Conservation (phyloP, 2,113 vertebrate genomes). For the Nesoenas mayeri region DNA sequence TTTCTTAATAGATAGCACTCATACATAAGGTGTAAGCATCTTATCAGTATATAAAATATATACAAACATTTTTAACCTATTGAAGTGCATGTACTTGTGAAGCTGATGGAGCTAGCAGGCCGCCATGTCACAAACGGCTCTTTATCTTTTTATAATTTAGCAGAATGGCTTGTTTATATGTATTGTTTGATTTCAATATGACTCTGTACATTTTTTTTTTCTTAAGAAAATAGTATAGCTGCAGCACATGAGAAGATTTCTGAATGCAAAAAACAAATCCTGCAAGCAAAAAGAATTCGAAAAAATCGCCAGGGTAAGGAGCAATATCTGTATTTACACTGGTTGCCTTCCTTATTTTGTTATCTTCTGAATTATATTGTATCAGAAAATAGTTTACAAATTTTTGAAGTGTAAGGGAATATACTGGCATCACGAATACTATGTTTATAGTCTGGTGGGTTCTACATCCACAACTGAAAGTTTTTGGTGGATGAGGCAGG, state of each 20-base stretch:
- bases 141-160: neutral
- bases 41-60: neutral
- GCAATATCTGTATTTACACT: neutral
- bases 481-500: neutral
- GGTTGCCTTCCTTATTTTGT: neutral
- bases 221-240: conserved; percentile 88
- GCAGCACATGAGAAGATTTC: conserved; percentile 96
- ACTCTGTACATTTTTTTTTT: neutral
- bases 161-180: neutral
- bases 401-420: neutral
- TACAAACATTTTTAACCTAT: neutral
- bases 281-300: conserved; percentile 94
- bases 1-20: neutral
- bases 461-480: neutral
- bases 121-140: neutral
- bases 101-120: neutral
- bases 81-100: neutral
- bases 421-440: neutral
- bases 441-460: neutral
- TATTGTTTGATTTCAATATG: neutral
- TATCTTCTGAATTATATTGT: neutral
- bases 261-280: conserved; percentile 98
- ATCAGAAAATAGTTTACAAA: neutral
- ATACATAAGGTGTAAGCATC: neutral
- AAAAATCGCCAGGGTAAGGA: conserved; percentile 96